Evolutionary conservation across 2,797 vertebrate genomes (phyloP).

Genomic region (Clarias pachynema): DNA sequence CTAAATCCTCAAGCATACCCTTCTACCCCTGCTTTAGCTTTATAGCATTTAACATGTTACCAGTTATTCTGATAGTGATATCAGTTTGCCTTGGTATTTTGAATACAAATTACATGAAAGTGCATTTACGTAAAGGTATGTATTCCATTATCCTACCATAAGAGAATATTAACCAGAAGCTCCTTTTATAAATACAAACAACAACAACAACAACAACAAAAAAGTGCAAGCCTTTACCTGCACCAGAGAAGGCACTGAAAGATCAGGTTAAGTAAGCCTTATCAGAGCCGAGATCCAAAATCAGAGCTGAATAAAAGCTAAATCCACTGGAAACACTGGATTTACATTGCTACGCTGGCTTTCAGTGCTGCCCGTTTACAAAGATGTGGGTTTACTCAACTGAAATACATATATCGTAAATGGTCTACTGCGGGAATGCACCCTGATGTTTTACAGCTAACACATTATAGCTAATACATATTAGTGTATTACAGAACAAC

Average conservation of each 20-base stretch:
- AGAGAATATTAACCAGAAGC: conserved; percentile 46
- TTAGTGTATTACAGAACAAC: conserved; percentile 24
- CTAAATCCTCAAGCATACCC: conserved; percentile 28
- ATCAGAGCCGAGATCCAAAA: neutral
- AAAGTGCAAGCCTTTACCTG: conserved; percentile 3
- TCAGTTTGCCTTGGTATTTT: conserved; percentile 34
- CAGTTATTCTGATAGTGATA: conserved; percentile 7
- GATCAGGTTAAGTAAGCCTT: conserved; percentile 9
- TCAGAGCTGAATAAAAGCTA: conserved; percentile 23
- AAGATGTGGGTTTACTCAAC: neutral
- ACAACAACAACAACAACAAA: conserved; percentile 22
- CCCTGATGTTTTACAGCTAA: conserved; percentile 26
- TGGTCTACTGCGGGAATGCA: neutral
- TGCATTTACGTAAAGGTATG: conserved; percentile 51
- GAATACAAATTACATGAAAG: conserved; percentile 2
- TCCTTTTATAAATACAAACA: conserved; percentile 51
- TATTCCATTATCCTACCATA: conserved; percentile 28
- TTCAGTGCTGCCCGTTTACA: neutral
- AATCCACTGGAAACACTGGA: conserved; percentile 19
- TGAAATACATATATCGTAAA: neutral
- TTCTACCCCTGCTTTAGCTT: conserved; percentile 35
- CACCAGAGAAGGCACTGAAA: conserved; percentile 10
- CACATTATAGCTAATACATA: conserved; percentile 24
- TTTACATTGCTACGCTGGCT: conserved; percentile 6
- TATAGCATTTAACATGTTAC: conserved; percentile 26